phyloP scores from a whole-genome alignment of 2,113 vertebrate species.

The Pollachius pollachius region DNA sequence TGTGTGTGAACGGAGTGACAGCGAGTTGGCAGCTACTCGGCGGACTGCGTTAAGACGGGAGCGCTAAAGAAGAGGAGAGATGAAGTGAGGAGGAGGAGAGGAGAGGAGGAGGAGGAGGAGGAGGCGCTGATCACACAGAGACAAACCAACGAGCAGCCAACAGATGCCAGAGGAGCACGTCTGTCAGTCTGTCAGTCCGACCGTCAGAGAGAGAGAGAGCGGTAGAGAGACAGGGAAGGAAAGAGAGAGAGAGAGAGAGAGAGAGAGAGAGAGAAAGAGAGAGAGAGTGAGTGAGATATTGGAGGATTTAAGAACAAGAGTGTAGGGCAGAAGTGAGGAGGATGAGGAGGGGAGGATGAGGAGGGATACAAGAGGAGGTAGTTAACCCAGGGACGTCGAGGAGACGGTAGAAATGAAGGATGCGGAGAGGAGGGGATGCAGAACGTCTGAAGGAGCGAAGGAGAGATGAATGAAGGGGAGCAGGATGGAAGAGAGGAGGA shows the following conservation, averaged over 20 bases:
- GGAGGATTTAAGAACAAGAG: no score
- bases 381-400: no score
- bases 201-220: not conserved
- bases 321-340: not conserved
- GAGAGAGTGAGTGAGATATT: not conserved
- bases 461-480: not conserved
- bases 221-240: not conserved
- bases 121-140: conserved; percentile 78
- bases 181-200: conserved; percentile 19
- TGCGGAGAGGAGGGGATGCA: not conserved
- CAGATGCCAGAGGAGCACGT: conserved; percentile 73
- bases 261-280: not conserved
- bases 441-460: not conserved
- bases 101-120: conserved; percentile 49
- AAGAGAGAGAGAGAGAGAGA: no score
- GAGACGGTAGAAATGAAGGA: not conserved
- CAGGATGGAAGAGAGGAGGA: not conserved
- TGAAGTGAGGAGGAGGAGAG: conserved; percentile 62
- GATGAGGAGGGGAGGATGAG: not conserved
- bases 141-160: conserved; percentile 77
- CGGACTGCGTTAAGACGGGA: conserved; percentile 49
- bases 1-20: conserved; percentile 75
- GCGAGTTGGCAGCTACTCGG: conserved; percentile 73
- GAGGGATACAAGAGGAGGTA: not conserved
- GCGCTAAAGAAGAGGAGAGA: conserved; percentile 38